Evolutionary conservation across 1,140 invertebrate species (phyloP), one percentile per base, ranked within the genome.

Genomic region (Eurosta solidaginis): DNA sequence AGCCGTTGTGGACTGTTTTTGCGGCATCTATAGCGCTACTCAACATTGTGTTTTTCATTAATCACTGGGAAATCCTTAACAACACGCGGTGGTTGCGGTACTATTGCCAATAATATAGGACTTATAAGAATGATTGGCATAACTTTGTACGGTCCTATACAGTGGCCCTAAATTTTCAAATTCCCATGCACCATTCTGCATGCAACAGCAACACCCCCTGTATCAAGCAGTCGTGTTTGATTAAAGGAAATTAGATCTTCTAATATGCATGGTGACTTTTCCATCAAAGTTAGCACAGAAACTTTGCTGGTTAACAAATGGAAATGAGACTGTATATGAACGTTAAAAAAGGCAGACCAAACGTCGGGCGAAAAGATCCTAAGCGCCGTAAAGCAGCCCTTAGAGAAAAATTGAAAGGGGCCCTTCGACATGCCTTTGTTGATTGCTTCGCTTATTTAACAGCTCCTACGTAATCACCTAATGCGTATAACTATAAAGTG

Each of bases 1-100:
- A 94, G 6, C 93, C 93, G 20, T 89, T 89, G 82, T 92, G 92
- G 1, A 96, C 87, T 0, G 92, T 92, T 78, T 92, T 91, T 25
- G 92, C 87, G 4, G 95, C 91, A 22, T 91, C 89, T 76, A 93
- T 88, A 1, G 92, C 87, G 76, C 93, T 93, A 25, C 90, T 90
- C 90, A 94, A 92, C 5, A 96, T 83, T 0, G 93, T 90, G 81
- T 93, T 93, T 85, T 92, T 92, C 33, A 94, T 91, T 27, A 94
- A 89, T 52, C 0, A 93, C 91, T 0, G 94, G 93, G 3, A 92
- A 88, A 82, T 93, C 91, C 49, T 92, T 89, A 27, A 95, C 85
- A 36, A 93, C 79, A 77, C 88, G 87, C 7, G 88, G 82, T 36
- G 93, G 91, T 3, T 95, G 86, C 2, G 94, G 93, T 79, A 94